phyloP scores from a whole-genome alignment of 1,140 invertebrate genomes.

The Papilio glaucus region DNA sequence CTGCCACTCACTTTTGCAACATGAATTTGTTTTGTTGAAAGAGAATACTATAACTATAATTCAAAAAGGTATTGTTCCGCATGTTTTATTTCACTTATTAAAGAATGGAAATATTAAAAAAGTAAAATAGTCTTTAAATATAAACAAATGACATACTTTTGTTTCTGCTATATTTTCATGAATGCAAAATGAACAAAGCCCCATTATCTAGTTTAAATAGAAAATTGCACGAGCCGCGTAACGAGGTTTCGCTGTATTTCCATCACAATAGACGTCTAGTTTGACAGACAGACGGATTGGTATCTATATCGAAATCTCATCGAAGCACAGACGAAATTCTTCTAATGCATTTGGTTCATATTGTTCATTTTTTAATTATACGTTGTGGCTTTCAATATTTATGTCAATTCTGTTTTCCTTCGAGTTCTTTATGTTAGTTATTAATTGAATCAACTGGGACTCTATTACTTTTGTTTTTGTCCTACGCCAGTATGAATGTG shows the following conservation, averaged over 20 bases:
- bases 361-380: background rate
- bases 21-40: too few species aligned
- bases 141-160: conserved; percentile 12
- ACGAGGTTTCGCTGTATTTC: conserved; percentile 37
- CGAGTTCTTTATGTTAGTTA: background rate
- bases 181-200: conserved; percentile 24
- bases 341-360: background rate
- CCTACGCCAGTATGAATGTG: background rate
- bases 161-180: background rate
- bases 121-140: background rate
- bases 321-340: conserved; percentile 2
- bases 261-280: conserved; percentile 43
- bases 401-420: background rate
- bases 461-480: background rate
- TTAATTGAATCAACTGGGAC: background rate
- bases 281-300: conserved; percentile 41
- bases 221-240: conserved; percentile 28
- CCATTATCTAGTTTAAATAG: conserved; percentile 20
- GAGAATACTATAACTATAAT: too few species aligned
- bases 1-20: too few species aligned
- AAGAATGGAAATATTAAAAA: background rate
- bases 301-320: conserved; percentile 32
- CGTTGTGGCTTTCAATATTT: conserved; percentile 10
- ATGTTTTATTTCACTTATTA: too few species aligned
- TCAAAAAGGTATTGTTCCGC: too few species aligned